Percentiles rank a stretch among this genome's conserved stretches.
Conservation (phyloP, 2,113 vertebrate genomes). For the Scartelaos histophorus region DNA sequence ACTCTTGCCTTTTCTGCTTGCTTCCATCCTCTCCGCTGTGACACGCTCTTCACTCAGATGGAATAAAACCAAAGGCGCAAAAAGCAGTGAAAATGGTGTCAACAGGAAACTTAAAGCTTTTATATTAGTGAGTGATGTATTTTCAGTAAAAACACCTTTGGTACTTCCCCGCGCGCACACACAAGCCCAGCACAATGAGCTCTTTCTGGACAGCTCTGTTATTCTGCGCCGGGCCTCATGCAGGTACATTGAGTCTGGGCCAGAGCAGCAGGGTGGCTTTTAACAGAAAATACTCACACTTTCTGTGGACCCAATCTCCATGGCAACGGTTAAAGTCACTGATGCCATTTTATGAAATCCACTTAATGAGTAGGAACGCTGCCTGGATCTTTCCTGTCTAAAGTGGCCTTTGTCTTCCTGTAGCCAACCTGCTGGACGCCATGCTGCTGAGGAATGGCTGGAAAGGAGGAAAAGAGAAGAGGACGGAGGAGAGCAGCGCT, state of each 20-base stretch:
- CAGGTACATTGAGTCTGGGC: conserved; percentile 50
- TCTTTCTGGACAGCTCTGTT: conserved; percentile 43
- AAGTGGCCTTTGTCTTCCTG: conserved; percentile 11
- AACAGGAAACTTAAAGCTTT: conserved; percentile 6
- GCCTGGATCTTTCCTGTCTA: conserved; percentile 17
- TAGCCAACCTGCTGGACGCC: conserved; percentile 81
- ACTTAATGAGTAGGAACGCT: conserved; percentile 19
- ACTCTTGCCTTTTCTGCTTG: not conserved
- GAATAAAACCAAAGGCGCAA: conserved; percentile 3
- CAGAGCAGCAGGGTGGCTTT: conserved; percentile 50
- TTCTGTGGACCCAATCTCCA: conserved; percentile 38
- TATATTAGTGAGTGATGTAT: not conserved
- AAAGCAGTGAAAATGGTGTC: not conserved
- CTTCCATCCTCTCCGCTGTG: not conserved
- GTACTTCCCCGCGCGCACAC: not conserved
- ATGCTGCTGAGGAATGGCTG: conserved; percentile 87
- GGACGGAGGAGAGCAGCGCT: conserved; percentile 79
- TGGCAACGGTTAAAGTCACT: conserved; percentile 19
- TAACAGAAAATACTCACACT: conserved; percentile 40
- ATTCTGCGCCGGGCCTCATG: conserved; percentile 32
- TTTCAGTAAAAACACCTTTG: not conserved
- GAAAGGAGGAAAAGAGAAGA: conserved; percentile 79
- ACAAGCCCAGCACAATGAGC: conserved; percentile 33
- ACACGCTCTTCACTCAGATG: not conserved
- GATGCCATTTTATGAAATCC: conserved; percentile 11